Evolutionary conservation across 2,888 invertebrate species (phyloP).

Genomic region (Callimorpha dominula): DNA sequence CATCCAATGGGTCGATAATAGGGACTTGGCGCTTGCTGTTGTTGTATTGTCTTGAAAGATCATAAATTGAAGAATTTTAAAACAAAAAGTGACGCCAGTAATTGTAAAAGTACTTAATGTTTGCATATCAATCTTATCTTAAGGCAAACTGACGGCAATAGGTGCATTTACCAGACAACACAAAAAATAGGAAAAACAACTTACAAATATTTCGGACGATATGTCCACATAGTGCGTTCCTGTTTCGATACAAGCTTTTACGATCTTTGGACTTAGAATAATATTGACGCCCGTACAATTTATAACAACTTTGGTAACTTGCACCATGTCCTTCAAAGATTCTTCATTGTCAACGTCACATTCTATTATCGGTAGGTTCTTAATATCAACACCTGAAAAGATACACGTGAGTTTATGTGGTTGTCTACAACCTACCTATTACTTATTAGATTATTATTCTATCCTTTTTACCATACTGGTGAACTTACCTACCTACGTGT

Average conservation of each 20-base stretch:
- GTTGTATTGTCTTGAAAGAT: no score
- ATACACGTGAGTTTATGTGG: no score
- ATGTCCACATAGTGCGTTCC: conserved; percentile 71
- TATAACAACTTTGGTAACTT: conserved; percentile 58
- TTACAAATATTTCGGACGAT: conserved; percentile 70
- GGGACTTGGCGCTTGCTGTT: no score
- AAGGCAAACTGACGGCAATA: neutral
- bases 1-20: no score
- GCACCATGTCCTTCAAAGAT: conserved; percentile 49
- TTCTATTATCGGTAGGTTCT: conserved; percentile 52
- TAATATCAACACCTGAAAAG: neutral
- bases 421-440: no score
- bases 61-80: no score
- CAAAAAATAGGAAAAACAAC: conserved; percentile 27
- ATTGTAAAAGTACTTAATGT: no score
- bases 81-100: no score
- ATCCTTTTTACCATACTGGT: no score
- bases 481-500: no score
- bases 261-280: conserved; percentile 59
- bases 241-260: conserved; percentile 66
- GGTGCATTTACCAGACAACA: neutral
- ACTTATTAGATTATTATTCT: no score
- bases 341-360: conserved; percentile 59
- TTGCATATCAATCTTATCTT: no score
- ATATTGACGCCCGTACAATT: conserved; percentile 70